phyloP scores from a whole-genome alignment of 2,888 invertebrate species.

The Ormia ochracea region DNA sequence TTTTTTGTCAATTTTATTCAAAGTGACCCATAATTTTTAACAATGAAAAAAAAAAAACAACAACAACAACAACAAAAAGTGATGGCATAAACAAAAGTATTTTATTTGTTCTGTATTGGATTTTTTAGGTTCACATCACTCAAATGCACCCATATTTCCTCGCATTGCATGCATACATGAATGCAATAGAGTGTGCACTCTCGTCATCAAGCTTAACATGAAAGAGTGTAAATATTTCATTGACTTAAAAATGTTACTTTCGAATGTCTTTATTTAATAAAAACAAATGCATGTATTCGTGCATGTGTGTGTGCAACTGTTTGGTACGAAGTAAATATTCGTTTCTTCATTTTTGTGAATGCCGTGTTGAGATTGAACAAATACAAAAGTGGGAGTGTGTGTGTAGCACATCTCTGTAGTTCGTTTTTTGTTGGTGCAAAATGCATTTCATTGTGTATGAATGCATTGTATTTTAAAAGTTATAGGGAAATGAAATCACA shows the following conservation, averaged over 20 bases:
- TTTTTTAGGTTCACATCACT: slow-evolving; percentile 28
- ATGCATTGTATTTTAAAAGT: slow-evolving; percentile 12
- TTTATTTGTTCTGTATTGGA: slow-evolving; percentile 28
- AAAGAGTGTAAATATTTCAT: slow-evolving; percentile 47
- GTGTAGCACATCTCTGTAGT: slow-evolving; percentile 36
- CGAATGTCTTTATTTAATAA: too few species aligned
- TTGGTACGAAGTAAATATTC: slow-evolving; percentile 7
- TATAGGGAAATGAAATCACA: slow-evolving; percentile 3
- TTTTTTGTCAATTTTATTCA: slow-evolving; percentile 45
- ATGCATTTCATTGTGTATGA: slow-evolving; percentile 8
- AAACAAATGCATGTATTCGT: too few species aligned
- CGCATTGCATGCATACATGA: not conserved
- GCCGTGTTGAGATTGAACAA: slow-evolving; percentile 24
- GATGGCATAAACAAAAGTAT: too few species aligned
- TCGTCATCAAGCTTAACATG: slow-evolving; percentile 12
- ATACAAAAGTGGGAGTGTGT: not conserved
- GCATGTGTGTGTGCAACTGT: not conserved
- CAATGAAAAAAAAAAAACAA: not conserved
- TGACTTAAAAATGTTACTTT: slow-evolving; percentile 45
- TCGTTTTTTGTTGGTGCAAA: not conserved
- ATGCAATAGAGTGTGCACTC: slow-evolving; percentile 3
- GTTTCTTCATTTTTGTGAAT: slow-evolving; percentile 34
- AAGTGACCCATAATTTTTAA: slow-evolving; percentile 58
- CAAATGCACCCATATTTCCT: slow-evolving; percentile 4
- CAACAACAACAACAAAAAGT: too few species aligned